Evolutionary conservation across 2,113 vertebrate genomes (phyloP).

Genomic region (Hemicordylus capensis): DNA sequence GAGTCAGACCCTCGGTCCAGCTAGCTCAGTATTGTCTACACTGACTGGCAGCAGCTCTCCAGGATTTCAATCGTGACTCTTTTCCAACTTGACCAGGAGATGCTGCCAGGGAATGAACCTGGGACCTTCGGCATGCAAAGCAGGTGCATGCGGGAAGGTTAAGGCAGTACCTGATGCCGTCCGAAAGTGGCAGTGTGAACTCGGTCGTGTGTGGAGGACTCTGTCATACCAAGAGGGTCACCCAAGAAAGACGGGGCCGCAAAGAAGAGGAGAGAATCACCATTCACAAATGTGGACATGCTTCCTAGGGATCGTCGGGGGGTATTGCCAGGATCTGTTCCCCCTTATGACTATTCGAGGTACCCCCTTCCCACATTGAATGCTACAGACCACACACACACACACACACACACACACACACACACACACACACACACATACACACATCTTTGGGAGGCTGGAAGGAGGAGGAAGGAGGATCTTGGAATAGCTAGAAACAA

Average conservation of each 20-base stretch:
- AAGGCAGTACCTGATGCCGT: background rate
- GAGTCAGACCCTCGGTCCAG: no score
- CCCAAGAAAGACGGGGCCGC: background rate
- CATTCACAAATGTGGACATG: background rate
- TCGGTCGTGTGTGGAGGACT: background rate
- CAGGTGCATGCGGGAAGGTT: no score
- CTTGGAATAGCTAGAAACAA: background rate
- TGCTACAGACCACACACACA: conserved; percentile 16
- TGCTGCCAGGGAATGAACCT: no score
- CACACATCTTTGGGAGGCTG: background rate
- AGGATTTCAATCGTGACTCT: no score
- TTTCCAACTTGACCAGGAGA: no score
- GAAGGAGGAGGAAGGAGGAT: background rate
- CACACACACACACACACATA: background rate
- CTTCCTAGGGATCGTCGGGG: background rate
- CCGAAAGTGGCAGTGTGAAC: background rate
- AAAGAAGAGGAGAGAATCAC: background rate
- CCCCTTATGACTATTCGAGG: background rate
- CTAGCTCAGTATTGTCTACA: no score
- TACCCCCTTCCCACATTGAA: background rate
- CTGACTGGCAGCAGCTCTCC: rapidly evolving
- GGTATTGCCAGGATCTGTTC: background rate
- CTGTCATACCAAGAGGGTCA: background rate
- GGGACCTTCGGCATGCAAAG: no score
- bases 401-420: background rate